Evolutionary conservation across 2,113 vertebrate genomes (phyloP).

Genomic region (Sitta europaea): DNA sequence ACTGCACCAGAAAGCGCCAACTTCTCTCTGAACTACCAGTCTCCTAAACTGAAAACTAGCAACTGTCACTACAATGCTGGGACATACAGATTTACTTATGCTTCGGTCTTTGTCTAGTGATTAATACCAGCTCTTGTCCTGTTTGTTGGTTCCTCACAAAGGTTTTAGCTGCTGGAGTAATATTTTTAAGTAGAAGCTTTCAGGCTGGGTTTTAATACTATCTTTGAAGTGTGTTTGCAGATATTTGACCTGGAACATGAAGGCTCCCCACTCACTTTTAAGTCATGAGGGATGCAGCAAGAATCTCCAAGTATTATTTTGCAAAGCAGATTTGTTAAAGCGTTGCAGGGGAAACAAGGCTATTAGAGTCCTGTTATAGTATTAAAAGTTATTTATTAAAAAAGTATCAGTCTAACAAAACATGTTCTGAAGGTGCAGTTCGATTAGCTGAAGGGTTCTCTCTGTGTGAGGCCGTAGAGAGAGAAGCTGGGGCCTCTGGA

Average conservation of each 20-base stretch:
- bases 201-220: background rate
- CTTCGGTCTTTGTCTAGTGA: background rate
- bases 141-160: background rate
- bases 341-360: too few species aligned
- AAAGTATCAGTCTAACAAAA: too few species aligned
- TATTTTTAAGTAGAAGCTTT: background rate
- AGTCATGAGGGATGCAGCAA: background rate
- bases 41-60: background rate
- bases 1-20: fast-evolving
- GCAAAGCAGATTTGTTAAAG: background rate
- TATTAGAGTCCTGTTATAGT: too few species aligned
- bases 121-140: background rate
- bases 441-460: too few species aligned
- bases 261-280: background rate
- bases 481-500: too few species aligned
- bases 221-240: background rate
- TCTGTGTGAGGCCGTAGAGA: too few species aligned
- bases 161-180: background rate
- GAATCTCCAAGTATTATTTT: background rate
- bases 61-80: background rate
- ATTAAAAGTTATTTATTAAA: too few species aligned
- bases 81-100: background rate
- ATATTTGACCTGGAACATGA: background rate
- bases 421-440: too few species aligned
- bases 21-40: background rate